These are phyloP conservation scores for Neosilurus mollespiculum DNA, from an alignment of 2,797 vertebrate species.

Conservation along the genomic window DNA sequence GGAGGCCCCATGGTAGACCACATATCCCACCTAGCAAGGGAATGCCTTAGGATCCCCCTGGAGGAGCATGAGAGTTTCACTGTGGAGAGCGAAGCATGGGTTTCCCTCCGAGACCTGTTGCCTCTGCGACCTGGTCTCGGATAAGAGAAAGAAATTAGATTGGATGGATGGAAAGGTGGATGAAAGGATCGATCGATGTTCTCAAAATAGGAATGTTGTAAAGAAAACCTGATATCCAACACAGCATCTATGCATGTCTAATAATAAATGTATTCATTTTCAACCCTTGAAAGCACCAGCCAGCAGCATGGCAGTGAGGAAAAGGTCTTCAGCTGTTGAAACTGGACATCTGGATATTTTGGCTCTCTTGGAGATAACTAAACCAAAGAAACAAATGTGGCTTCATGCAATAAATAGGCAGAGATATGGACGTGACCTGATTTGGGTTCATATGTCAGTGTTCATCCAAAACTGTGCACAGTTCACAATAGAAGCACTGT, in stretches of 20 bases:
- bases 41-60: too few species aligned
- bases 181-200: neutral
- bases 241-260: neutral
- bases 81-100: too few species aligned
- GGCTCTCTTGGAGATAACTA: constrained; percentile 31
- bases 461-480: constrained; percentile 24
- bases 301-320: constrained; percentile 12
- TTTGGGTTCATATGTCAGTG: constrained; percentile 53
- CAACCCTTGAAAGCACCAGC: neutral
- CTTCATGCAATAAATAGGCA: constrained; percentile 54
- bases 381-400: constrained; percentile 45
- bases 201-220: neutral
- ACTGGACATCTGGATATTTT: constrained; percentile 53
- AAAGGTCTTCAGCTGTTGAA: constrained; percentile 42
- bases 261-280: constrained; percentile 34
- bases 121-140: too few species aligned
- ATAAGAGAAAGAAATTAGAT: too few species aligned
- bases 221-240: neutral
- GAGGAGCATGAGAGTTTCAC: too few species aligned
- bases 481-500: constrained; percentile 52
- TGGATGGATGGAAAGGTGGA: too few species aligned
- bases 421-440: constrained; percentile 47
- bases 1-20: too few species aligned
- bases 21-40: too few species aligned
- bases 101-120: too few species aligned